Percentiles rank a stretch among this genome's conserved stretches.
phyloP scores from a whole-genome alignment of 2,113 vertebrate genomes.

The Lepus europaeus region DNA sequence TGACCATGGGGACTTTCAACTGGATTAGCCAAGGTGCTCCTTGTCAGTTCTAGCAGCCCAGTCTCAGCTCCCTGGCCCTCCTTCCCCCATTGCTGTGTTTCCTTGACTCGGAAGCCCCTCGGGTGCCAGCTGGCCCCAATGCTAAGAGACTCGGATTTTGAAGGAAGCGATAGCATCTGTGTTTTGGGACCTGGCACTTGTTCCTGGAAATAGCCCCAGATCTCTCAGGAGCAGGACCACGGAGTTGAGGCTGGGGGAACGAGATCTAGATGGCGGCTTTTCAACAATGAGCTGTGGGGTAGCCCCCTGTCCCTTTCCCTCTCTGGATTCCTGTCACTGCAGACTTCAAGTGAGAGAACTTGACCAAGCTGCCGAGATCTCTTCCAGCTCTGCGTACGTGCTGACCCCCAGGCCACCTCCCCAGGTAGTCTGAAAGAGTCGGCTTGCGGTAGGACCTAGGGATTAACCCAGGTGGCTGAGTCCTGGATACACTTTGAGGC shows the following conservation, averaged over 20 bases:
- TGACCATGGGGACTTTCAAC: neutral
- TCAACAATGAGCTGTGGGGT: neutral
- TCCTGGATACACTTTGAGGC: neutral
- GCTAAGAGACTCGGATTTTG: neutral
- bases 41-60: neutral
- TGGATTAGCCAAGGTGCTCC: neutral
- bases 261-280: neutral
- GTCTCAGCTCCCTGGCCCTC: too few species aligned
- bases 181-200: neutral
- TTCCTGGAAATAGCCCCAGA: neutral
- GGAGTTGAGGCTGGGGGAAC: neutral
- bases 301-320: neutral
- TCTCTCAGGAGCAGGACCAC: neutral
- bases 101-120: neutral
- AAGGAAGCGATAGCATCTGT: neutral
- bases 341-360: neutral
- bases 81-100: neutral
- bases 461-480: neutral
- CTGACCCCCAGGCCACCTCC: neutral
- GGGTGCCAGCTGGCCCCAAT: neutral
- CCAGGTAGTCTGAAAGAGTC: neutral
- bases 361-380: neutral
- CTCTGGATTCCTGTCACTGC: neutral
- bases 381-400: neutral
- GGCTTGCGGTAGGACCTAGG: neutral